These are phyloP conservation scores for Cervus canadensis DNA, from an alignment of 2,113 vertebrate species.

Conservation along the genomic window DNA sequence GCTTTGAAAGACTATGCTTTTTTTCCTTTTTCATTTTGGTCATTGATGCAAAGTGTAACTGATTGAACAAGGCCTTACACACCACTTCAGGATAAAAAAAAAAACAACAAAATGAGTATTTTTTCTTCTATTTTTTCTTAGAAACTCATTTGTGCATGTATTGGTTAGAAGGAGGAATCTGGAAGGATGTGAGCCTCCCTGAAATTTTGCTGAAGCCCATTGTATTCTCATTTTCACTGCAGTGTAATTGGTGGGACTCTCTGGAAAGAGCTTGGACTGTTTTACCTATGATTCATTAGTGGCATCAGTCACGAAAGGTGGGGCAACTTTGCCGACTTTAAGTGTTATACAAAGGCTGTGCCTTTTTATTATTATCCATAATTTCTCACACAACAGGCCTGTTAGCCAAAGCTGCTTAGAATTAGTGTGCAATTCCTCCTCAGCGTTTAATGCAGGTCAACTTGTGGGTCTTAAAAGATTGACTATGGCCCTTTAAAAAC, in stretches of 20 bases:
- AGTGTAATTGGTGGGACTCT: not conserved
- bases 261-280: not conserved
- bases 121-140: not conserved
- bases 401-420: slow-evolving; percentile 27
- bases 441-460: slow-evolving; percentile 67
- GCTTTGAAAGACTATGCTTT: not conserved
- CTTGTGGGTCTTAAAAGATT: slow-evolving; percentile 57
- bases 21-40: not conserved
- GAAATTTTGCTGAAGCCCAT: not conserved
- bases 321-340: not conserved
- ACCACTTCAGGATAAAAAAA: not conserved
- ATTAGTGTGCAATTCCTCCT: not conserved
- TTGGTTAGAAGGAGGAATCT: not conserved
- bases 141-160: not conserved
- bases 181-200: not conserved
- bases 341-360: slow-evolving; percentile 10
- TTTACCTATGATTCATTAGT: slow-evolving; percentile 42
- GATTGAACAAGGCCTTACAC: not conserved
- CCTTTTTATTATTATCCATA: slow-evolving; percentile 54
- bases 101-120: not conserved
- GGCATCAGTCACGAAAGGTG: not conserved
- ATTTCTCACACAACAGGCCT: slow-evolving; percentile 20
- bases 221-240: not conserved
- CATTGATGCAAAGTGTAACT: not conserved
- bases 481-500: slow-evolving; percentile 74